Percentiles rank a stretch among this genome's conserved stretches.
Conservation (phyloP, 2,888 invertebrate genomes). For the Conus canariensis region DNA sequence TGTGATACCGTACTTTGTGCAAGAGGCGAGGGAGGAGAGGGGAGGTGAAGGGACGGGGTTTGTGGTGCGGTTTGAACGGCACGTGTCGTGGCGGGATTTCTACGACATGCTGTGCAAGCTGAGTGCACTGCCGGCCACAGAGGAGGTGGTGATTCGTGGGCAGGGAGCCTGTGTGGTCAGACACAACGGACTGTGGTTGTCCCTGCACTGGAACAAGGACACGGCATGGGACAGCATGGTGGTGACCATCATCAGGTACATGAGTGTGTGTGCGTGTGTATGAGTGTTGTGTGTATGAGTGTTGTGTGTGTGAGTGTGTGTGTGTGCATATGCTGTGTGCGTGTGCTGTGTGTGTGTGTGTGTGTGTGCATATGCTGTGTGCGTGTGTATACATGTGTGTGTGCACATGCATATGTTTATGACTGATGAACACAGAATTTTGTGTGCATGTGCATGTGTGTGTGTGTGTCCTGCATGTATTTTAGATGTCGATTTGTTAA, state of each 20-base stretch:
- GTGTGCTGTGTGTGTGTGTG: neutral
- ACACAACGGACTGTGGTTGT: conserved; percentile 52
- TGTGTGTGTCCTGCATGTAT: no score
- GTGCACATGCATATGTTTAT: neutral
- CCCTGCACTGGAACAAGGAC: conserved; percentile 54
- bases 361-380: neutral
- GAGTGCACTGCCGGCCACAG: conserved; percentile 30
- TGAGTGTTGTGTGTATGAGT: no score
- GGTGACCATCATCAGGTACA: conserved; percentile 56
- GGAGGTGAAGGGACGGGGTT: neutral
- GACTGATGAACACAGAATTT: no score
- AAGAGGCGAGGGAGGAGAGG: neutral
- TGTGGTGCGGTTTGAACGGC: conserved; percentile 19
- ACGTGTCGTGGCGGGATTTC: conserved; percentile 35
- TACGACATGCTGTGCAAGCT: conserved; percentile 32
- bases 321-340: no score
- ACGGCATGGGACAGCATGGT: conserved; percentile 54
- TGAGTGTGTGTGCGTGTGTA: neutral
- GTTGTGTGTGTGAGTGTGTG: no score
- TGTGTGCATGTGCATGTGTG: no score
- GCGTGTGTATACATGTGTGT: neutral
- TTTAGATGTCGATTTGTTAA: no score
- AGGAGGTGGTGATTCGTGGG: conserved; percentile 4
- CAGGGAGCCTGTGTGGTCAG: neutral
- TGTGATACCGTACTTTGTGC: conserved; percentile 42